A percentile compares a stretch with the other conserved stretches of the same genome.
Evolutionary conservation across 2,888 invertebrate species (phyloP).

Genomic region (Pristionchus entomophagus): DNA sequence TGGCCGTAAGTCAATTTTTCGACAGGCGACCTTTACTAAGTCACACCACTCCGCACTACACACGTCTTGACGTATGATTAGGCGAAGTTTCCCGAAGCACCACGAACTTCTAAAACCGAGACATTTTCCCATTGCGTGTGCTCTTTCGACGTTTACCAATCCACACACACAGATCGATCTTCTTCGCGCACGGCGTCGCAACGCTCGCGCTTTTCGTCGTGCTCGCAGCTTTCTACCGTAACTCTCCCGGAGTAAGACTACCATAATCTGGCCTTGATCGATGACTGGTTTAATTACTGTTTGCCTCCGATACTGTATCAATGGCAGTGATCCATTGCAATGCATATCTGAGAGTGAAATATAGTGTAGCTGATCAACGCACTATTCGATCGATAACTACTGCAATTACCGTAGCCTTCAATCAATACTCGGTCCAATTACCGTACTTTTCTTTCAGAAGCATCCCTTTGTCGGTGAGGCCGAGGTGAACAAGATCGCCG

Average conservation of each 20-base stretch:
- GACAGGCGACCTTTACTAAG: too few species aligned
- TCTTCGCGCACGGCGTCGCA: constrained; percentile 63
- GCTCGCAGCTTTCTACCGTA: constrained; percentile 62
- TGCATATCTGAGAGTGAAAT: too few species aligned
- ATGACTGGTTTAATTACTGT: not conserved
- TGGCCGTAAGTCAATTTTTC: constrained; percentile 44
- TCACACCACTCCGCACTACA: too few species aligned
- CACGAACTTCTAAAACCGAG: too few species aligned
- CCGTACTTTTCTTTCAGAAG: constrained; percentile 48
- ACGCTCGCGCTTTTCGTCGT: constrained; percentile 56
- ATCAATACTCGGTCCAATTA: too few species aligned
- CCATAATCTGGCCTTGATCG: not conserved
- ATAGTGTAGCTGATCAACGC: too few species aligned
- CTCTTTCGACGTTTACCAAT: not conserved
- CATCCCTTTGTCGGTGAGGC: constrained; percentile 68
- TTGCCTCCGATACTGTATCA: too few species aligned
- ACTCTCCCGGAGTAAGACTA: constrained; percentile 49
- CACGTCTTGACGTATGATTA: too few species aligned
- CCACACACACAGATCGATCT: constrained; percentile 52
- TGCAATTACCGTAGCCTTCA: too few species aligned
- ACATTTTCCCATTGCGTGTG: not conserved
- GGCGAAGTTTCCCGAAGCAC: too few species aligned
- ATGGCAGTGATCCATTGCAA: too few species aligned
- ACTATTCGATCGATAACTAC: too few species aligned
- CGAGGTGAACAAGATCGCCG: constrained; percentile 65